Evolutionary conservation across 2,113 vertebrate species (phyloP).

Genomic region (Menidia beryllina): DNA sequence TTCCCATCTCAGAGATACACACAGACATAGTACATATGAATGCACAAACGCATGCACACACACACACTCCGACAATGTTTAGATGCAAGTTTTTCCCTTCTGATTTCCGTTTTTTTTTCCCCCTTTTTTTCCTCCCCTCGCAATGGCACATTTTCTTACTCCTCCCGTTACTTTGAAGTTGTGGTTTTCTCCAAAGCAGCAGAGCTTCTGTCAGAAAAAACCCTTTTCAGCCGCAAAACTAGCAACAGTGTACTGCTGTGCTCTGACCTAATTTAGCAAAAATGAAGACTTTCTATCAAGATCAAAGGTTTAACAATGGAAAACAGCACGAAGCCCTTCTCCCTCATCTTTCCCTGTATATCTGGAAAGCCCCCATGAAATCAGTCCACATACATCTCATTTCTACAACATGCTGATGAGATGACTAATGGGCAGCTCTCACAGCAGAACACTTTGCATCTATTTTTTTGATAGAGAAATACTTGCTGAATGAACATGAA

Average conservation of each 20-base stretch:
- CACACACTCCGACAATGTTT: slow-evolving; percentile 15
- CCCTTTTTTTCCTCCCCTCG: slow-evolving; percentile 19
- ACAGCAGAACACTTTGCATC: slow-evolving; percentile 12
- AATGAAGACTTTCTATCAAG: slow-evolving; percentile 53
- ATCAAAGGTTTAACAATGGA: slow-evolving; percentile 67
- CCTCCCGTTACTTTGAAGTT: slow-evolving; percentile 65
- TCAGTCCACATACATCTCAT: slow-evolving; percentile 17
- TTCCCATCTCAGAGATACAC: slow-evolving; percentile 24
- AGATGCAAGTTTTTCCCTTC: slow-evolving; percentile 28
- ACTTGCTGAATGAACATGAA: too few relatives aligned
- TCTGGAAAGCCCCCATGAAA: slow-evolving; percentile 36
- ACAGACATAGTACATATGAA: neutral
- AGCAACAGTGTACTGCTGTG: slow-evolving; percentile 43
- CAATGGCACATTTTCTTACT: slow-evolving; percentile 28
- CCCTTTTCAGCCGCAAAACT: slow-evolving; percentile 41
- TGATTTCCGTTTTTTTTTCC: slow-evolving; percentile 8
- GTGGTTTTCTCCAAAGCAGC: slow-evolving; percentile 27
- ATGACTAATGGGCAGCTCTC: slow-evolving; percentile 56
- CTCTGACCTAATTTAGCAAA: slow-evolving; percentile 66
- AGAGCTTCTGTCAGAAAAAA: slow-evolving; percentile 44
- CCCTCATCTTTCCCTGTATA: slow-evolving; percentile 33
- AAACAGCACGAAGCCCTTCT: slow-evolving; percentile 43
- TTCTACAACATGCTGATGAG: slow-evolving; percentile 32
- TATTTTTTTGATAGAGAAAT: neutral
- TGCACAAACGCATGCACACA: slow-evolving; percentile 2